Conservation (phyloP, 1,140 invertebrate genomes). For the Tetragnatha versicolor region DNA sequence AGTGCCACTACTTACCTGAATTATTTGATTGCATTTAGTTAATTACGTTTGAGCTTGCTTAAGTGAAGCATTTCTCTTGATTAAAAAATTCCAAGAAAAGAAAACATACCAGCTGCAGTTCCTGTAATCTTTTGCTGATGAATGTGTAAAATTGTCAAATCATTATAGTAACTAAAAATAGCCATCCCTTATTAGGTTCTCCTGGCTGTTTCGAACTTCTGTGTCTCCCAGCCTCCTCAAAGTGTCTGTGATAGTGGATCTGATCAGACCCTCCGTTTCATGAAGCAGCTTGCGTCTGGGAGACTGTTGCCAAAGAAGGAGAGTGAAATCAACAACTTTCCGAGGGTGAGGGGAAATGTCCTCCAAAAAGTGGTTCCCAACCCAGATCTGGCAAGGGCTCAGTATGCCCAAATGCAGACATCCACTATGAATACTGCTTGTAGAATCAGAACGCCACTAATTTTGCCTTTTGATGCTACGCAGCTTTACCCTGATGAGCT, state of each 20-base stretch:
- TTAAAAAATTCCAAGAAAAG: no score
- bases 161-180: no score
- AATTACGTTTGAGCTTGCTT: no score
- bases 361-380: conserved; percentile 61
- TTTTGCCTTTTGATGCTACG: conserved; percentile 62
- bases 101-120: no score
- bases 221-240: conserved; percentile 61
- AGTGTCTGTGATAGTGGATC: conserved; percentile 63
- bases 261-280: conserved; percentile 60
- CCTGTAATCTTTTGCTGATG: no score
- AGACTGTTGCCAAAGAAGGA: conserved; percentile 36
- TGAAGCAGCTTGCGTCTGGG: conserved; percentile 59
- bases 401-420: conserved; percentile 65
- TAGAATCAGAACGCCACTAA: conserved; percentile 63
- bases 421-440: conserved; percentile 63
- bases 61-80: no score
- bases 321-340: conserved; percentile 60
- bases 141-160: no score
- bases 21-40: no score
- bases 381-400: conserved; percentile 62
- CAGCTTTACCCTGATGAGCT: conserved; percentile 60
- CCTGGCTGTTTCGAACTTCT: conserved; percentile 61
- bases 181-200: no score
- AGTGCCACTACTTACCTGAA: no score
- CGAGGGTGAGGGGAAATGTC: conserved; percentile 62